These are phyloP conservation scores for Limnodromus scolopaceus DNA, from an alignment of 2,797 vertebrate genomes.

Conservation along the genomic window DNA sequence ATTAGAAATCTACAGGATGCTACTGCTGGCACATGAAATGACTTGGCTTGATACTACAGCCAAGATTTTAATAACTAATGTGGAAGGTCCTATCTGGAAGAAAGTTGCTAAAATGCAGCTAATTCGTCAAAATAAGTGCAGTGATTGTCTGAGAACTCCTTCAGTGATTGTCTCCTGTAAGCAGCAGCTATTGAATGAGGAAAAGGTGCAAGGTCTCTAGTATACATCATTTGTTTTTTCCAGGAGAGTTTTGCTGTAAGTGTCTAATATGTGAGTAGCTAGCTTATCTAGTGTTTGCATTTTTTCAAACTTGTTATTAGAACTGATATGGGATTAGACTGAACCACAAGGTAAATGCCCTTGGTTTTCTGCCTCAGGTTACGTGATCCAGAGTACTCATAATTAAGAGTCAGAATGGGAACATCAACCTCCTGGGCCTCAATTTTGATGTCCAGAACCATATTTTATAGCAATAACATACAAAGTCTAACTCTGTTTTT, in stretches of 20 bases:
- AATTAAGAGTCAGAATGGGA: not conserved
- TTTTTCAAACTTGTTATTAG: not conserved
- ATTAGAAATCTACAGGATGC: not conserved
- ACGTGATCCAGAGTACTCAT: fast-evolving
- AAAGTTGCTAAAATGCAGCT: not conserved
- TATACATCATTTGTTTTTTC: not conserved
- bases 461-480: not conserved
- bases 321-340: not conserved
- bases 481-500: not conserved
- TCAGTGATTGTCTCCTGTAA: not conserved
- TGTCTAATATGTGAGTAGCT: not conserved
- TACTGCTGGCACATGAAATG: not conserved
- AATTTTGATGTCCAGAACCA: not conserved
- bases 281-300: not conserved
- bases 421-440: not conserved
- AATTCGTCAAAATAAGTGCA: not conserved
- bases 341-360: not conserved
- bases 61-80: not conserved
- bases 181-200: not conserved
- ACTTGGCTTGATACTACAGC: not conserved
- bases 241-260: not conserved
- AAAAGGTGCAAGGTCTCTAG: not conserved
- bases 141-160: not conserved
- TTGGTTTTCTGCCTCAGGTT: not conserved
- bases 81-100: not conserved